Evolutionary conservation across 1,140 invertebrate species (phyloP), one percentile per base, ranked within the genome.

Genomic region (Matsumurasca onukii): DNA sequence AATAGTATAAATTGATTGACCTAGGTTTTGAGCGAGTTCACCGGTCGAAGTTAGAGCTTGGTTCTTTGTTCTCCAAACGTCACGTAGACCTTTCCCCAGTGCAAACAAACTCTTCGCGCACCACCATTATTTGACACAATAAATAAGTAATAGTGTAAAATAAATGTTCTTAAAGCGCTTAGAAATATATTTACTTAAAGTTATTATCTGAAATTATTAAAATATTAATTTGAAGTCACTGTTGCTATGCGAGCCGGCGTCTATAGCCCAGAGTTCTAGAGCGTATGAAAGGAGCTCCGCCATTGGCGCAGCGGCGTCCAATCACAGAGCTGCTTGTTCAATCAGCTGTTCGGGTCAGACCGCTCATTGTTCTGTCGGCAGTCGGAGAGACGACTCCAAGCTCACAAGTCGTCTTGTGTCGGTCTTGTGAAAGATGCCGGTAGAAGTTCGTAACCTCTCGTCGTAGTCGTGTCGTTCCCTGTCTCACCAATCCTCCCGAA

Each of bases 281-380:
- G 25, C 20, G 24, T 31, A 20, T 34, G 65, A 49, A 27, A 52
- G 25, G 39, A 20, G 49, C 20, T 5, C 65, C 55, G 24, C 65
- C 12, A 57, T 67, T 67, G 65, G 65, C 65, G 34, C n/a, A 52
- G 12, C 48, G 25, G 34, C 65, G 27, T 13, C 65, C 65, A 67
- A 67, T 67, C 5, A n/a, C 24, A 55, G 48, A 17, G 30, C 65
- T 13, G 34, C 48, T 67, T 57, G 30, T 57, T 52, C 48, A 67
- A 67, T 67, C 65, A 67, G 65, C 65, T 67, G 65, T 67, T 67
- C 30, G 34, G 48, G 52, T 31, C 30, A 48, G 48, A 30, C 31
- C 34, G 39, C n/a, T 48, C 30, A 22, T 49, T 57, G 65, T 52
- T 52, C 39, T 22, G 34, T 20, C 31, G 65, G 27, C 20, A 31